Percentiles rank a stretch among this genome's conserved stretches.
Evolutionary conservation across 2,888 invertebrate species (phyloP).

Genomic region (Drosophila birchii): DNA sequence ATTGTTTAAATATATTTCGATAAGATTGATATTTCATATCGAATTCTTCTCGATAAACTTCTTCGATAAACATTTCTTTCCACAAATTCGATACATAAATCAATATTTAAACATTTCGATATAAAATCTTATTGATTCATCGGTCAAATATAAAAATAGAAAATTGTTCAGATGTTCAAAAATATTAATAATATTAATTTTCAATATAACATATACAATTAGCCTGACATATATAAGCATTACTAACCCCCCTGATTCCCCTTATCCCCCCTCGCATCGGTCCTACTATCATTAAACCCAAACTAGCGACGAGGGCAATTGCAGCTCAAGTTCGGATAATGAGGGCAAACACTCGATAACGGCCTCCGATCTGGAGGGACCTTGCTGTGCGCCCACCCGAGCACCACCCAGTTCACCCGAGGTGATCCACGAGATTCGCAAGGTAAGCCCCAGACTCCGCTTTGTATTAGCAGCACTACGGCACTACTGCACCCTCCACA

Average conservation of each 20-base stretch:
- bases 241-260: neutral
- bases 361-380: conserved; percentile 83
- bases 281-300: neutral
- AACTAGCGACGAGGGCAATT: conserved; percentile 91
- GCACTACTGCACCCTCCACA: conserved; percentile 4
- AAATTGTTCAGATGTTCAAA: too few species aligned
- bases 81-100: too few species aligned
- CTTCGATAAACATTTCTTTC: too few species aligned
- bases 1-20: neutral
- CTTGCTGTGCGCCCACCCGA: conserved; percentile 84
- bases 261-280: neutral
- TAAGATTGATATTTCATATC: neutral
- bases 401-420: conserved; percentile 91
- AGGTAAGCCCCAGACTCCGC: conserved; percentile 61
- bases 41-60: neutral
- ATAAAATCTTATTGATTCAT: too few species aligned
- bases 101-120: too few species aligned
- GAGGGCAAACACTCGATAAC: conserved; percentile 85
- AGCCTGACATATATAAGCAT: too few species aligned
- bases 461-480: neutral
- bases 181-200: too few species aligned
- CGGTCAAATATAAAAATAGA: too few species aligned
- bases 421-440: conserved; percentile 82
- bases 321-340: conserved; percentile 90
- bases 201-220: too few species aligned